These are phyloP conservation scores for Tetragnatha versicolor DNA, from an alignment of 1,140 invertebrate genomes.

Conservation along the genomic window DNA sequence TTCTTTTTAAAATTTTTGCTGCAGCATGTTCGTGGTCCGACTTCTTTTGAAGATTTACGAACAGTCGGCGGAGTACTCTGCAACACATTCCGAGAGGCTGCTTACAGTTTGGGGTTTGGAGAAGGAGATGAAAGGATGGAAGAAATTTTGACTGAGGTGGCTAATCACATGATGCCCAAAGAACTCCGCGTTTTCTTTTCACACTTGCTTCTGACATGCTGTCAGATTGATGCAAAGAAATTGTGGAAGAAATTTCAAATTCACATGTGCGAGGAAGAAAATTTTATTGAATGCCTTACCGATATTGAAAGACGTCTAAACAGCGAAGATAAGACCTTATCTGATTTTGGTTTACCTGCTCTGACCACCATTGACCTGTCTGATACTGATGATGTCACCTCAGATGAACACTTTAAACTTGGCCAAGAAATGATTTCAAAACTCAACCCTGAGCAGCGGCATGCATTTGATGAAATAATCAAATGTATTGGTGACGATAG, in stretches of 20 bases:
- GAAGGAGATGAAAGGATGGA: conserved; percentile 63
- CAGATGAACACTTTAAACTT: not conserved
- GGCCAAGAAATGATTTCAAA: not conserved
- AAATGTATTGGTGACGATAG: conserved; percentile 56
- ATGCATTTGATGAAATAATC: conserved; percentile 55
- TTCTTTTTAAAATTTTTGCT: conserved; percentile 65
- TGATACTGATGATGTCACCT: not conserved
- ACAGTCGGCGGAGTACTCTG: conserved; percentile 65
- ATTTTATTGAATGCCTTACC: conserved; percentile 38
- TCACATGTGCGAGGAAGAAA: conserved; percentile 39
- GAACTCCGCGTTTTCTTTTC: conserved; percentile 61
- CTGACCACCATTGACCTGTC: too few relatives aligned
- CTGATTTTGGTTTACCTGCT: conserved; percentile 12
- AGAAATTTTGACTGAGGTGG: conserved; percentile 62
- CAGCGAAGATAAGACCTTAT: conserved; percentile 32
- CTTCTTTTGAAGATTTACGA: conserved; percentile 62
- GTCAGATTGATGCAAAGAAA: conserved; percentile 42
- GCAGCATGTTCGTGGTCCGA: conserved; percentile 63
- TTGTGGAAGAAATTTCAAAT: conserved; percentile 56
- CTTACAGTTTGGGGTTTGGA: conserved; percentile 60
- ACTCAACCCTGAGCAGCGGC: conserved; percentile 17
- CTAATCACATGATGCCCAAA: conserved; percentile 61
- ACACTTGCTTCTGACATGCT: conserved; percentile 63
- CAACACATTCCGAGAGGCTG: conserved; percentile 63
- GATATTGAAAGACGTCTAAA: conserved; percentile 40